Evolutionary conservation across 1,140 invertebrate species (phyloP), one percentile per base, ranked within the genome.

Genomic region (Drosophila yakuba): DNA sequence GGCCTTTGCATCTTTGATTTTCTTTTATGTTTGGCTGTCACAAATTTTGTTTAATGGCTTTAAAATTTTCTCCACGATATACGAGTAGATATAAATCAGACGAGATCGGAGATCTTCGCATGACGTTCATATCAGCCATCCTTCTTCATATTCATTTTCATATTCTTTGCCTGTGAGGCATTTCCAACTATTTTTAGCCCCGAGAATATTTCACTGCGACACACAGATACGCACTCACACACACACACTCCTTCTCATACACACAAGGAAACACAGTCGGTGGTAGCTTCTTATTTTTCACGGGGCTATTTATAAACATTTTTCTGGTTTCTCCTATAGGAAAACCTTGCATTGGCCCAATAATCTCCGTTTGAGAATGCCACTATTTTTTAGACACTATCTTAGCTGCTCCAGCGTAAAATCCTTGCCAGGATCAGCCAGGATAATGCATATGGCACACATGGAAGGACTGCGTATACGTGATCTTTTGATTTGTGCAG

Each of bases 241-340:
- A 80, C 60, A 44, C 14, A 68, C 54, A 58, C 32, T 32, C 2
- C 7, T 32, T 32, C 32, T 32, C 50, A 64, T 39, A 64, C 48
- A 52, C 32, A 45, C 35, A 59, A 7, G 54, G 4, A 50, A 36
- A 39, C 54, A 50, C 45, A 41, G 59, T 78, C 67, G 74, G 67
- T 84, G 77, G 79, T 78, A 82, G 74, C 85, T 91, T 90, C 90
- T 91, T 85, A 85, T 80, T 91, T 91, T 91, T 91, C 90, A 91
- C 41, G 51, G 58, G 43, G 60, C 90, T 91, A 91, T 91, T 91
- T 82, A 75, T 91, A 91, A 82, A 76, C 48, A 74, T 61, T 74
- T 76, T 76, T 75, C 47, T 74, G 61, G 74, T 68, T 82, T 74
- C 79, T 54, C 68, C 60, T 28, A 66, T 52, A 43, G 64, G 61